Conservation (phyloP, 2,888 invertebrate species). For the Helleia helle region DNA sequence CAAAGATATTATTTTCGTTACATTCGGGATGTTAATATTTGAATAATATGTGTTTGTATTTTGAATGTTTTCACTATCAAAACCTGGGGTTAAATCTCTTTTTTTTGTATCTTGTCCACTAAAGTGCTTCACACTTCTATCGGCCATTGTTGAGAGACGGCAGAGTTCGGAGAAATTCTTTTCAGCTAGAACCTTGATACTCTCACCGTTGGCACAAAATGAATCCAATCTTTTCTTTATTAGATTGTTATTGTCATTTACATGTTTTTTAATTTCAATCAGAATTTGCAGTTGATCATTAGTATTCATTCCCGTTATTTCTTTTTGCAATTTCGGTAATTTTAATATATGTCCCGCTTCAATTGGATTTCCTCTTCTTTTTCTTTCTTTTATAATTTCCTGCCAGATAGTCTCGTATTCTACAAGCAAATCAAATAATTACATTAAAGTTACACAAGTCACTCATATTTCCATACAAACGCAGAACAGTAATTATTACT, state of each 20-base stretch:
- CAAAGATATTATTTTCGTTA: slow-evolving; percentile 54
- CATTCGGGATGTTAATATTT: slow-evolving; percentile 53
- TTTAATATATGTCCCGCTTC: slow-evolving; percentile 20
- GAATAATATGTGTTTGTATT: slow-evolving; percentile 35
- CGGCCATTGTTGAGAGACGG: slow-evolving; percentile 62
- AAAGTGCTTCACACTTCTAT: slow-evolving; percentile 54
- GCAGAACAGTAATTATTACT: no score
- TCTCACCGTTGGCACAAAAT: slow-evolving; percentile 34
- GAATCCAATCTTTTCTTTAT: slow-evolving; percentile 55
- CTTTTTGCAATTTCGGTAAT: slow-evolving; percentile 22
- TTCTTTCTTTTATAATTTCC: slow-evolving; percentile 76
- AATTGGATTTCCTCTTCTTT: slow-evolving; percentile 64
- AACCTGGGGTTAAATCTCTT: slow-evolving; percentile 53
- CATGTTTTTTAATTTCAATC: slow-evolving; percentile 56
- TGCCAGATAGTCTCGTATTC: slow-evolving; percentile 78
- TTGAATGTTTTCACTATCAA: slow-evolving; percentile 56
- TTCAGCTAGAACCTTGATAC: slow-evolving; percentile 52
- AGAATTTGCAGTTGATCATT: slow-evolving; percentile 51
- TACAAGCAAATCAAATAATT: no score
- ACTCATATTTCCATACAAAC: no score
- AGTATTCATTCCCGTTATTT: slow-evolving; percentile 34
- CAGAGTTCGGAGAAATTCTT: slow-evolving; percentile 62
- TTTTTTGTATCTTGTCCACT: slow-evolving; percentile 48
- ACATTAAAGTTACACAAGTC: no score
- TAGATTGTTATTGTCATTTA: slow-evolving; percentile 59